Base-by-base conservation (phyloP, 2,888 invertebrate genomes). In the Luffia ferchaultella region DNA sequence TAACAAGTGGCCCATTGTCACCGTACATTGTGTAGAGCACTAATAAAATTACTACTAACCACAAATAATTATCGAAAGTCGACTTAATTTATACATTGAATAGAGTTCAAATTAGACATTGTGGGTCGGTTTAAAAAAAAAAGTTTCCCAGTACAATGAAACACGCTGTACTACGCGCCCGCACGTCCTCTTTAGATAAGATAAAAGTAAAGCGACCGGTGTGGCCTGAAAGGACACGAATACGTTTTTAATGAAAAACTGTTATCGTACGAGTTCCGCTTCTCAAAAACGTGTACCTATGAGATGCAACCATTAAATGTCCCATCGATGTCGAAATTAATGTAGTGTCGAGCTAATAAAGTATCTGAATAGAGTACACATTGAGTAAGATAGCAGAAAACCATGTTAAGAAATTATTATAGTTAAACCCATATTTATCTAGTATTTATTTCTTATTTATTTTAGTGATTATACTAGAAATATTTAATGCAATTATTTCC, bases 101-200 rank as follows among this genome's bases (percentile, higher is more conserved):
- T 45, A 45, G 18, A 18, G 18, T 45, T 45, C 45, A 45, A 45
- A 45, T 17, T 45, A 12, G 7, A 18, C 15, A 16, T 5, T 5
- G 18, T 45, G 18, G 7, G n/a, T 5, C 7, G n/a, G n/a, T 45
- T 45, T 16, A 7, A 45, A 45, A 30, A 30, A 30, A 30, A 30
- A 30, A 30, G 12, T 42, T 42, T 42, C 17, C n/a, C 7, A 7
- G 17, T n/a, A 17, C 43, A 42, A 20, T 12, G n/a, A 20, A 15
- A 15, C 46, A 19, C 12, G 7, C 16, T 47, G 47, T 49, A 42
- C 42, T 16, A n/a, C 16, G 46, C 2, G 20, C 50, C 69, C 68
- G 65, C 79, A 80, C 82, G 83, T 83, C 82, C 82, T 82, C 79
- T 79, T 76, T 83, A 76, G 82, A 83, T 83, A 77, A 83, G 82